A percentile compares a stretch with the other conserved stretches of the same genome.
Evolutionary conservation across 2,797 vertebrate species (phyloP).

Genomic region (Lepilemur ruficaudatus): DNA sequence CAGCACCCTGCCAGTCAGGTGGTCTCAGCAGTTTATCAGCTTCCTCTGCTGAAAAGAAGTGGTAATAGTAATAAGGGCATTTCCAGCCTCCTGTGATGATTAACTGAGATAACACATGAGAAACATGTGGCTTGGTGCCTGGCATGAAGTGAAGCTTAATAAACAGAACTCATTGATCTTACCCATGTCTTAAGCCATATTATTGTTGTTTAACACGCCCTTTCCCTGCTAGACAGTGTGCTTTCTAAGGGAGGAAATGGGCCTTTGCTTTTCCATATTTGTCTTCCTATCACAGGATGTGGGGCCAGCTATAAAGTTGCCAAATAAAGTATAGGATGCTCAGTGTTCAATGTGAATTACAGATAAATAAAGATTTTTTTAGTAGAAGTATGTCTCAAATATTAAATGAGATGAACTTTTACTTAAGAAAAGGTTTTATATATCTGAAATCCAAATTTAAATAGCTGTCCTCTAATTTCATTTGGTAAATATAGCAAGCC

Average conservation of each 20-base stretch:
- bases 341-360: not conserved
- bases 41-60: not conserved
- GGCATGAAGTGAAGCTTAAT: not conserved
- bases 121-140: not conserved
- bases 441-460: conserved; percentile 1
- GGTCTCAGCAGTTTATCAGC: not conserved
- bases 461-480: not conserved
- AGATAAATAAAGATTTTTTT: not conserved
- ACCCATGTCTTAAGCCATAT: not conserved
- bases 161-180: not conserved
- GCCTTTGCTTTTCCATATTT: not conserved
- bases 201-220: not conserved
- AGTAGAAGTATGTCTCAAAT: not conserved
- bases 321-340: not conserved
- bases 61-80: not conserved
- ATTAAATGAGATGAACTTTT: not conserved
- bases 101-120: not conserved
- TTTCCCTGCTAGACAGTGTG: rapidly evolving
- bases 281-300: not conserved
- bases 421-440: not conserved
- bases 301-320: not conserved
- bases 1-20: rapidly evolving
- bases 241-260: not conserved
- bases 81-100: not conserved
- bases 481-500: not conserved